A percentile compares a stretch with the other conserved stretches of the same genome.
phyloP scores from a whole-genome alignment of 2,888 invertebrate genomes.

The Cataglyphis cursor region DNA sequence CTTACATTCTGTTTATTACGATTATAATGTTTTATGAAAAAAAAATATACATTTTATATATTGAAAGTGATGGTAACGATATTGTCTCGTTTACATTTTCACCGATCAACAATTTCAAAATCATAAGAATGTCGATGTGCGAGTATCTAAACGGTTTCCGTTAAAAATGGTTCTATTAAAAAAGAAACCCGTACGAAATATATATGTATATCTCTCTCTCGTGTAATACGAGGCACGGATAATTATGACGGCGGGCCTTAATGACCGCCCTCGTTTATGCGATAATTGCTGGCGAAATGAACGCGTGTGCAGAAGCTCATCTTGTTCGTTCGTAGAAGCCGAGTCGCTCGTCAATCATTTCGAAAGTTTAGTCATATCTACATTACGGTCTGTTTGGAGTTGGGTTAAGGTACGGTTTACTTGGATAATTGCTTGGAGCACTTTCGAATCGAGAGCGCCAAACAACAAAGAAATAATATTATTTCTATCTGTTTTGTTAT shows the following conservation, averaged over 20 bases:
- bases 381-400: slow-evolving; percentile 1
- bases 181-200: slow-evolving; percentile 36
- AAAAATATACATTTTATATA: neutral
- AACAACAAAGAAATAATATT: slow-evolving; percentile 5
- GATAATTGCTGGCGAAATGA: slow-evolving; percentile 77
- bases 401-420: slow-evolving; percentile 21
- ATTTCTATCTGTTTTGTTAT: neutral
- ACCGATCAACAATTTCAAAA: neutral
- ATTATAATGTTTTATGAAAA: neutral
- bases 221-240: slow-evolving; percentile 69
- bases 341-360: slow-evolving; percentile 66
- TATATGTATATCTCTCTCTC: slow-evolving; percentile 59
- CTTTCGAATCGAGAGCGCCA: neutral
- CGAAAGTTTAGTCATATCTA: slow-evolving; percentile 59
- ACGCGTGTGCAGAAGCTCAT: slow-evolving; percentile 55
- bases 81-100: neutral
- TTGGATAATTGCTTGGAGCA: neutral
- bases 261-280: slow-evolving; percentile 77
- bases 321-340: slow-evolving; percentile 32
- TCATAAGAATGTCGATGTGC: slow-evolving; percentile 3
- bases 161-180: slow-evolving; percentile 51
- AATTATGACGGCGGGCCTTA: slow-evolving; percentile 68
- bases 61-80: neutral
- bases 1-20: neutral
- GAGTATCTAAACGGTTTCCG: neutral